Conservation (phyloP, 2,113 vertebrate species). For the Phalacrocorax carbo region DNA sequence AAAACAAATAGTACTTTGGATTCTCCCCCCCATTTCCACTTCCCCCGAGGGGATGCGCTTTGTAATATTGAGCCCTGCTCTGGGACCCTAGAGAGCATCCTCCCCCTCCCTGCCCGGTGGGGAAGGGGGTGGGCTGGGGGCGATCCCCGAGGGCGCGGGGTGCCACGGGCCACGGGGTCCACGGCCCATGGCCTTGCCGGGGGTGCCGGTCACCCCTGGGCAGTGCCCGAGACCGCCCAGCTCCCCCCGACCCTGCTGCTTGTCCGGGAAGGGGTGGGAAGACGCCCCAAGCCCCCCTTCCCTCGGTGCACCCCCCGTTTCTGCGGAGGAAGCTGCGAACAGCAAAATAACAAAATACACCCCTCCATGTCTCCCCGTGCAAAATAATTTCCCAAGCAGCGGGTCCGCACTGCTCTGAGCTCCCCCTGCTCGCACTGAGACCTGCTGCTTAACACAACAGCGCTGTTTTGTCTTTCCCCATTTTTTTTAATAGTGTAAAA, state of each 20-base stretch:
- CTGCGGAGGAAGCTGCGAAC: background rate
- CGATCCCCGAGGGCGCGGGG: background rate
- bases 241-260: background rate
- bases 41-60: background rate
- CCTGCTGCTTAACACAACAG: background rate
- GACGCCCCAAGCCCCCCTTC: background rate
- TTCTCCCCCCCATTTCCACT: background rate
- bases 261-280: background rate
- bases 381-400: background rate
- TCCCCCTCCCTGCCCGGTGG: background rate
- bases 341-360: background rate
- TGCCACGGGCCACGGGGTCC: background rate
- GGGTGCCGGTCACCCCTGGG: no score
- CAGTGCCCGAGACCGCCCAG: background rate
- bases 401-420: background rate
- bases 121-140: background rate
- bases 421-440: background rate
- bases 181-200: background rate
- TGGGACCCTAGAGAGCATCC: background rate
- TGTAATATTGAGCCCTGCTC: background rate
- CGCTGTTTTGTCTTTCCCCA: background rate
- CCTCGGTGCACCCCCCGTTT: background rate
- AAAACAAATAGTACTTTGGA: background rate
- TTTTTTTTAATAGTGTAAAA: background rate
- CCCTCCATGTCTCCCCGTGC: fast-evolving